Evolutionary conservation across 2,888 invertebrate species (phyloP).

Genomic region (Oxytorus armatus): DNA sequence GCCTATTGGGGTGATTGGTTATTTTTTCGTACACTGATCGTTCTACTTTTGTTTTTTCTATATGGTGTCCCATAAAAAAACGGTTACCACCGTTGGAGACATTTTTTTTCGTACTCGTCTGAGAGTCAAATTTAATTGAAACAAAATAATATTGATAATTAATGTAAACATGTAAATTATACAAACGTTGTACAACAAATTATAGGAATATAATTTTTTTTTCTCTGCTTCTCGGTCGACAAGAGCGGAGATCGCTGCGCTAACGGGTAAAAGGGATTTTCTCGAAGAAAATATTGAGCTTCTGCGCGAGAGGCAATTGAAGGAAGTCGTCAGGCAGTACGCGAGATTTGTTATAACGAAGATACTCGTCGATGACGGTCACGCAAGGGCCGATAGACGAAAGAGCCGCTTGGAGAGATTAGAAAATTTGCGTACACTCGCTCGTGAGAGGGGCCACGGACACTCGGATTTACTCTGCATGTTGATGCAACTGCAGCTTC

Average conservation of each 20-base stretch:
- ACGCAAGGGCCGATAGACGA: slow-evolving; percentile 72
- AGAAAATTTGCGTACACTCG: slow-evolving; percentile 73
- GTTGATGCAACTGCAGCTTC: slow-evolving; percentile 79
- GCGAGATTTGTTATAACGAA: slow-evolving; percentile 75
- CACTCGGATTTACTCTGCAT: slow-evolving; percentile 79
- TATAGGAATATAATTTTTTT: not conserved
- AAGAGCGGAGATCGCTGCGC: slow-evolving; percentile 76
- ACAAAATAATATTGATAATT: too few relatives aligned
- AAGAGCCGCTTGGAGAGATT: slow-evolving; percentile 74
- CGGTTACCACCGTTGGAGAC: too few relatives aligned
- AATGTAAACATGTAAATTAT: not conserved
- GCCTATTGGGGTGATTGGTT: too few relatives aligned
- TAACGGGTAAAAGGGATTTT: slow-evolving; percentile 76
- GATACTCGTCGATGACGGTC: slow-evolving; percentile 76
- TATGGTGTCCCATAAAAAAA: too few relatives aligned
- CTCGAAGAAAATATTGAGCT: slow-evolving; percentile 77
- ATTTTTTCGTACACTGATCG: too few relatives aligned
- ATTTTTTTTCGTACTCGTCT: too few relatives aligned
- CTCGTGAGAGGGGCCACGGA: slow-evolving; percentile 78
- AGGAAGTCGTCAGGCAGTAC: slow-evolving; percentile 73
- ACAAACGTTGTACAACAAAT: not conserved
- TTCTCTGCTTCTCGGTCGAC: slow-evolving; percentile 15
- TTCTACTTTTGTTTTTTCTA: too few relatives aligned
- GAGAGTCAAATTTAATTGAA: too few relatives aligned
- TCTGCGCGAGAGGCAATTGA: slow-evolving; percentile 74